A percentile compares a stretch with the other conserved stretches of the same genome.
These are phyloP conservation scores for Clepsis dumicolana DNA, from an alignment of 2,888 invertebrate species.

Conservation along the genomic window DNA sequence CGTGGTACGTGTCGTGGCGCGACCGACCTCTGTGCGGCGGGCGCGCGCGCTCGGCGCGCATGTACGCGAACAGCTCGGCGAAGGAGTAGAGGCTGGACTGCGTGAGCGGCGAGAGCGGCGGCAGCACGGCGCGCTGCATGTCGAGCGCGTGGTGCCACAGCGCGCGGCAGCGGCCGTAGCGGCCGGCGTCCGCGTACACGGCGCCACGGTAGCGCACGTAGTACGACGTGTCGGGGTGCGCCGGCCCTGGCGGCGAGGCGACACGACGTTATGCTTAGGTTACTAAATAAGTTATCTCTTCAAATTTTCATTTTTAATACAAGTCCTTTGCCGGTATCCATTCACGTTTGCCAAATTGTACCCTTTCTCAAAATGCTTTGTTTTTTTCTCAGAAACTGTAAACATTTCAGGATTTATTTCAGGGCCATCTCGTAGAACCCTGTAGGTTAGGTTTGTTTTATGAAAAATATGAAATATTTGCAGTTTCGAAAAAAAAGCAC, in stretches of 20 bases:
- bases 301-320: too few species aligned
- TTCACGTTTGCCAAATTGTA: too few species aligned
- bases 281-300: too few species aligned
- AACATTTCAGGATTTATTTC: too few species aligned
- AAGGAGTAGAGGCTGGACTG: conserved; percentile 97
- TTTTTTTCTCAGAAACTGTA: too few species aligned
- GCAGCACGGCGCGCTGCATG: conserved; percentile 97
- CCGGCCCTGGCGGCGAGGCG: conserved; percentile 86
- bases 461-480: too few species aligned
- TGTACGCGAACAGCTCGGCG: conserved; percentile 97
- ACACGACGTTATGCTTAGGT: neutral
- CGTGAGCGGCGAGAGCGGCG: conserved; percentile 97
- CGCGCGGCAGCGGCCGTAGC: conserved; percentile 96
- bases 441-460: too few species aligned
- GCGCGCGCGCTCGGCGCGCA: conserved; percentile 95
- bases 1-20: too few species aligned
- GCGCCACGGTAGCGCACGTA: conserved; percentile 97
- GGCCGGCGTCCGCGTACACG: conserved; percentile 97
- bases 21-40: conserved; percentile 86
- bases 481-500: too few species aligned
- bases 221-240: conserved; percentile 98
- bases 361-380: too few species aligned
- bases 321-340: too few species aligned
- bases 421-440: too few species aligned
- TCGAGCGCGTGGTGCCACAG: conserved; percentile 99